A percentile compares a stretch with the other conserved stretches of the same genome.
Evolutionary conservation across 2,113 vertebrate genomes (phyloP).

Genomic region (Gallinago media): DNA sequence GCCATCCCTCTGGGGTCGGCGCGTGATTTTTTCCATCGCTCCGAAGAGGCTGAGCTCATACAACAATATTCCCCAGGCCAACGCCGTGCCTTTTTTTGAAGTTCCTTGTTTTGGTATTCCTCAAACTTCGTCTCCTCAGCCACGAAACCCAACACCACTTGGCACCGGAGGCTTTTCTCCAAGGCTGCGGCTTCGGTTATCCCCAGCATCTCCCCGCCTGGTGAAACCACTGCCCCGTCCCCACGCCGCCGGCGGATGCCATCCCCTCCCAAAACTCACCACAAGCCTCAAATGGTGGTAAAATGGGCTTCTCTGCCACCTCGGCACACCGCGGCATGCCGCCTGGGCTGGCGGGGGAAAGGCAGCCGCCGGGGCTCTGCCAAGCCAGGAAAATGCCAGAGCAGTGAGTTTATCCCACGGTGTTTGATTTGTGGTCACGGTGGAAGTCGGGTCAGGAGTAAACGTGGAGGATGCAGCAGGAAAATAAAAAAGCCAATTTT

Average conservation of each 20-base stretch:
- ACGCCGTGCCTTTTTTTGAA: not conserved
- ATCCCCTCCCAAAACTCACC: not conserved
- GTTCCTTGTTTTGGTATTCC: conserved; percentile 44
- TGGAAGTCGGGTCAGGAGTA: not conserved
- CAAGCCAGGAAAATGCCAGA: conserved; percentile 21
- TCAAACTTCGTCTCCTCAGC: not conserved
- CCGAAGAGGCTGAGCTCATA: conserved; percentile 17
- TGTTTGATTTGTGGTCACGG: not conserved
- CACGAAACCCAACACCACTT: not conserved
- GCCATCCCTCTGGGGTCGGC: accelerated
- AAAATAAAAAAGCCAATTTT: not conserved
- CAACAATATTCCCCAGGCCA: conserved; percentile 38
- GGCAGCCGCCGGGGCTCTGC: not conserved
- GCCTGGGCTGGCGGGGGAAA: not conserved
- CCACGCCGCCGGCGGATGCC: not conserved
- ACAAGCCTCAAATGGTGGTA: not conserved
- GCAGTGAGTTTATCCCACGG: conserved; percentile 13
- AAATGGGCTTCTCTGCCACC: not conserved
- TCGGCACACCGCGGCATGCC: accelerated
- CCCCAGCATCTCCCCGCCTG: not conserved
- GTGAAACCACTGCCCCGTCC: not conserved
- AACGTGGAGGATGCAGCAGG: not conserved
- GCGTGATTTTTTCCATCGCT: not conserved
- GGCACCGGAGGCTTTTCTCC: not conserved
- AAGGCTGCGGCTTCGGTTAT: accelerated